Evolutionary conservation across 2,888 invertebrate genomes (phyloP).

Genomic region (Autographa gamma): DNA sequence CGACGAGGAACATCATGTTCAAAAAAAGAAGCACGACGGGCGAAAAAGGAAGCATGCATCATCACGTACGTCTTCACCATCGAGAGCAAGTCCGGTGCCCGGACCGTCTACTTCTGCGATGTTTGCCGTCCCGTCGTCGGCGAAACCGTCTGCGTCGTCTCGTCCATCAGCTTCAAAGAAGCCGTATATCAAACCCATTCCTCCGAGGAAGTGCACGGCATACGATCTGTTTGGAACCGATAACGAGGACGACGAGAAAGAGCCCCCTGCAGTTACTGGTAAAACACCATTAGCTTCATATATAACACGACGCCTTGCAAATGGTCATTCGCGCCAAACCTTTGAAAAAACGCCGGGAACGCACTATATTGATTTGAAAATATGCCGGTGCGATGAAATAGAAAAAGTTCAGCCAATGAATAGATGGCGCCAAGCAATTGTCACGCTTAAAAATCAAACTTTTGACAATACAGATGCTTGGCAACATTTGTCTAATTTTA

Average conservation of each 20-base stretch:
- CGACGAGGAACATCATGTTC: background rate
- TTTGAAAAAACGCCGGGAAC: conserved; percentile 8
- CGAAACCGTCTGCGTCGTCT: background rate
- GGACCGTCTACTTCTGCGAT: background rate
- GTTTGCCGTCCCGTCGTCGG: background rate
- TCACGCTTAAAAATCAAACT: conserved; percentile 14
- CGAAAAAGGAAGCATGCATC: background rate
- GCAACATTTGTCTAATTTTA: conserved; percentile 13
- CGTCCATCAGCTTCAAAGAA: conserved; percentile 10
- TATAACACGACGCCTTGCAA: conserved; percentile 9
- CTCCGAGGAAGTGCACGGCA: conserved; percentile 8
- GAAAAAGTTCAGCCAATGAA: conserved; percentile 7
- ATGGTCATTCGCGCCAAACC: conserved; percentile 13
- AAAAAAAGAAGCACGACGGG: conserved; percentile 1
- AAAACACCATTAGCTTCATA: conserved; percentile 12
- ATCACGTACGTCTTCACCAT: background rate
- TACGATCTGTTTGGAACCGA: conserved; percentile 9
- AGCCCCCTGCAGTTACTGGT: conserved; percentile 5
- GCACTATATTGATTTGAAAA: conserved; percentile 12
- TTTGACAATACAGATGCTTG: conserved; percentile 13
- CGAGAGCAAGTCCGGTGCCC: background rate
- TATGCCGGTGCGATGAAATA: conserved; percentile 10
- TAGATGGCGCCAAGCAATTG: conserved; percentile 11
- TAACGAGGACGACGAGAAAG: conserved; percentile 7
- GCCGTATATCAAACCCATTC: conserved; percentile 10